A percentile compares a stretch with the other conserved stretches of the same genome.
Evolutionary conservation across 2,888 invertebrate genomes (phyloP).

Genomic region (Drosophila prostipennis): DNA sequence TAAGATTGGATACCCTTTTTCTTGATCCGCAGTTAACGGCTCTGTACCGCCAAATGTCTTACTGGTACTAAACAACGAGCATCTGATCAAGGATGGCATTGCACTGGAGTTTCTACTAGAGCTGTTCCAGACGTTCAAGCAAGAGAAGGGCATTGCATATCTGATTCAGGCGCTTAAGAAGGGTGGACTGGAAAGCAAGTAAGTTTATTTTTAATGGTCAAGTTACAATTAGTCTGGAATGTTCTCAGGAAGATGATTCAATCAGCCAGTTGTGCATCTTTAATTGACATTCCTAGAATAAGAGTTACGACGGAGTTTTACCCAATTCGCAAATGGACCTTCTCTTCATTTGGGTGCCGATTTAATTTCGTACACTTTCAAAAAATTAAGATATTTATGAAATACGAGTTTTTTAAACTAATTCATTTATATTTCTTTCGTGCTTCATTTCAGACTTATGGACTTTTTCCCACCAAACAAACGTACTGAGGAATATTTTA

Average conservation of each 20-base stretch:
- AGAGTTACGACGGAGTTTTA: constrained; percentile 62
- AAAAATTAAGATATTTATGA: not conserved
- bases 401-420: not conserved
- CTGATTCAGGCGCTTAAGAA: constrained; percentile 94
- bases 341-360: constrained; percentile 76
- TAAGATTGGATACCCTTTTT: not conserved
- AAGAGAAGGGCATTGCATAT: constrained; percentile 94
- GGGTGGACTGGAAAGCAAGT: constrained; percentile 91
- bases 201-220: constrained; percentile 49
- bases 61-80: constrained; percentile 94
- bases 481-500: constrained; percentile 94
- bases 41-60: constrained; percentile 95
- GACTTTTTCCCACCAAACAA: constrained; percentile 98
- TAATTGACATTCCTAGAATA: constrained; percentile 82
- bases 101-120: constrained; percentile 97
- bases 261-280: constrained; percentile 69
- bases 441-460: constrained; percentile 87
- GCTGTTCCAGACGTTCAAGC: constrained; percentile 95
- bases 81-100: constrained; percentile 96
- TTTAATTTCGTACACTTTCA: constrained; percentile 69
- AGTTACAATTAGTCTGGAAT: constrained; percentile 30
- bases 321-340: constrained; percentile 73
- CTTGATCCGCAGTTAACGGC: constrained; percentile 87
- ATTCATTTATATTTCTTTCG: not conserved
- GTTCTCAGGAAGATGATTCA: constrained; percentile 75